Evolutionary conservation across 2,797 vertebrate genomes (phyloP), one percentile per base, ranked within the genome.

Genomic region (Muraenolepis orangiensis): DNA sequence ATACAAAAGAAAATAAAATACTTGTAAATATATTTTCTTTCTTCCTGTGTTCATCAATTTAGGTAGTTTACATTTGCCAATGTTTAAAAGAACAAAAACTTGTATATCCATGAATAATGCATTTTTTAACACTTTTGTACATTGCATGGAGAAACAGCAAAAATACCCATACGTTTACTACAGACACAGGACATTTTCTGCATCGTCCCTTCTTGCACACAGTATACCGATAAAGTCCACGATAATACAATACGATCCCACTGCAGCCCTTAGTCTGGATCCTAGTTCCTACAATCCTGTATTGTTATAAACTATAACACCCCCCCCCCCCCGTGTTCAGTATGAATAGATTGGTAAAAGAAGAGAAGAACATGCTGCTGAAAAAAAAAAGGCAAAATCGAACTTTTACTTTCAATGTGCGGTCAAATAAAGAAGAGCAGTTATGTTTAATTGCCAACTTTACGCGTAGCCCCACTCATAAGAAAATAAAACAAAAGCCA

Each of bases 21-120:
- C n/a, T n/a, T n/a, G n/a, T n/a, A n/a, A n/a, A n/a, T n/a, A n/a
- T n/a, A n/a, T n/a, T n/a, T n/a, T n/a, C n/a, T 2, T 23, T 23
- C 69, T 42, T 46, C 82, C 71, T 76, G 82, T 84, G 76, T 81
- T 86, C 78, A 86, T 77, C 75, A 86, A 76, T 82, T 87, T 84
- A 69, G 78, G 78, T 82, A 81, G 77, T 88, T 87, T 87, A 91
- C 86, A 89, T 88, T n/a, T 87, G 70, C 80, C 73, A 82, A 87
- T 86, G 78, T 74, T 79, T 57, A 57, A 57, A n/a, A 57, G 51
- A 57, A 76, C 75, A 77, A 76, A n/a, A 87, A 88, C 30, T 80
- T 31, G 78, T 76, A 79, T 75, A 74, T 86, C 73, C 10, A 85
- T 77, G 70, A 88, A 81, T 66, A 84, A 76, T 75, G 74, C 76